Evolutionary conservation across 2,797 vertebrate species (phyloP).

Genomic region (Catostomus latipinnis): DNA sequence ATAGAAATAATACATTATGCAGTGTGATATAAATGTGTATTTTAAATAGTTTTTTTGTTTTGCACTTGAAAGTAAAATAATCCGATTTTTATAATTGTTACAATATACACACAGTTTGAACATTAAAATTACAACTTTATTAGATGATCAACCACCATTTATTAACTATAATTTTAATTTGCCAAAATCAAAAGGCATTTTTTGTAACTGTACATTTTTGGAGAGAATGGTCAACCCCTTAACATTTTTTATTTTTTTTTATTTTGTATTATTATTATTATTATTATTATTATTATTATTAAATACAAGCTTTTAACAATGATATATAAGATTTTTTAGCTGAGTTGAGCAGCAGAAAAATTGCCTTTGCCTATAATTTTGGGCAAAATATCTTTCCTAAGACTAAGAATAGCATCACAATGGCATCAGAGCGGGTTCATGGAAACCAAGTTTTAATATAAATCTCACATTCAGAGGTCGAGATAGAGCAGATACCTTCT

Average conservation of each 20-base stretch:
- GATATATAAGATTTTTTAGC: conserved; percentile 35
- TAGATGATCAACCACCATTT: background rate
- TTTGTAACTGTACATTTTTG: background rate
- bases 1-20: background rate
- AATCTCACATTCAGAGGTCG: conserved; percentile 67
- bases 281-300: too few relatives aligned
- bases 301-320: conserved; percentile 20
- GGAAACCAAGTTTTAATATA: conserved; percentile 74
- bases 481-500: conserved; percentile 74
- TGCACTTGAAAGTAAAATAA: background rate
- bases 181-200: background rate
- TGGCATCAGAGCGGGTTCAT: conserved; percentile 62
- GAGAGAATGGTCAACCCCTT: background rate
- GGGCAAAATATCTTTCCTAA: conserved; percentile 42
- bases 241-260: background rate
- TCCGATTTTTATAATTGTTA: background rate
- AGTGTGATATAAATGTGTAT: background rate
- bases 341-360: conserved; percentile 21
- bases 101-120: background rate
- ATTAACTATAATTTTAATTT: background rate
- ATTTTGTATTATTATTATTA: background rate
- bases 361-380: conserved; percentile 41
- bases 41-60: background rate
- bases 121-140: background rate
- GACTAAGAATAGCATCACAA: conserved; percentile 50